Evolutionary conservation across 2,113 vertebrate species (phyloP), one percentile per base, ranked within the genome.

Genomic region (Sterrhoptilus dennistouni): DNA sequence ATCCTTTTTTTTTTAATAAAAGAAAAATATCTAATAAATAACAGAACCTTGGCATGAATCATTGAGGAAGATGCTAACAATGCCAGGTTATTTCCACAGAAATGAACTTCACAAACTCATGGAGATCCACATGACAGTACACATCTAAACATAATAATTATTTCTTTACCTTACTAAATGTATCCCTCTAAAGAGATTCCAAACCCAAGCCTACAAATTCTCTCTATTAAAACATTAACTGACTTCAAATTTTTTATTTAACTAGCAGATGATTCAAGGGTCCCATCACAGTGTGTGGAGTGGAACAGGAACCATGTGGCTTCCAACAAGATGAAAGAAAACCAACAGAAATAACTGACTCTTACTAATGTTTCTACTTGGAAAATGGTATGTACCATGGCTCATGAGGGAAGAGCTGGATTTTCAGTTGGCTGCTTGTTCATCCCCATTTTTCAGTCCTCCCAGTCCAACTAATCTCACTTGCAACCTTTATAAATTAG

Each of bases 361-460:
- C 56, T 50, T 81, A 86, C 70, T 49, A 64, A 80, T 6, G 1
- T 36, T 95, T 72, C 88, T 92, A 83, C 88, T 88, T 78, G 52
- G 59, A 89, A 86, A 91, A 52, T 2, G 14, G 70, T n/a, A 76
- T 33, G 4, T 87, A 79, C 49, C 60, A 63, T 1, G 20, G 47
- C 28, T 87, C 60, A 28, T 54, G 79, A 3, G 4, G 87, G 72
- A 89, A 93, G 89, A 52, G 52, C n/a, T 95, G 56, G 68, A 52
- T 97, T 95, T 96, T 88, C 91, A 94, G 72, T 56, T 87, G 69
- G 36, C 61, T 96, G 80, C 68, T 75, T 93, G 52, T 52, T 96
- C 44, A 1, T 71, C 66, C 88, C 54, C 35, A 74, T 42, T 95
- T 89, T 90, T 96, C 83, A 72, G 75, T 52, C 90, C 83, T 92